Evolutionary conservation across 30 jellyfish, hydroid and myxozoan genomes (phyloP), one percentile per base, ranked within the genome.

Genomic region (Turritopsis dohrnii): DNA sequence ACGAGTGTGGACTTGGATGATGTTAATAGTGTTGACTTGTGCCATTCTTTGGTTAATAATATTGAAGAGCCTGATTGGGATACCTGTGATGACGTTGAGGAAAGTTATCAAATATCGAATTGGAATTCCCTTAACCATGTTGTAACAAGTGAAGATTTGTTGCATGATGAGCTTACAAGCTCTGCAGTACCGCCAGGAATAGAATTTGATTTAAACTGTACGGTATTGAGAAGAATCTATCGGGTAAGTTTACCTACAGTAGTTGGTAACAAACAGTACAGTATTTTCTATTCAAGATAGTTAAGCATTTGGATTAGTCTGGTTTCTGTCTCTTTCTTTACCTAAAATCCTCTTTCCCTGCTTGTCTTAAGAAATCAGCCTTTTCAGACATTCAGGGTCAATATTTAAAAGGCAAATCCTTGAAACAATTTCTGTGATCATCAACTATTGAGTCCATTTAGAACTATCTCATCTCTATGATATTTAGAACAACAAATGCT

Each of bases 131-230:
- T 23, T 16, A 76, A 54, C 21, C 65, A 23, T 3, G 18, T 25
- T 41, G 60, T n/a, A 41, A 77, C 74, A 28, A 65, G 26, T 8
- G 27, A 28, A 52, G 65, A 41, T 53, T 22, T 0, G 18, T 41
- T 41, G 13, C 60, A 41, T 13, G 77, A 80, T 53, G 53, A 80
- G 24, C 65, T 31, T 26, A 1, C 21, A 17, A 21, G 16, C 20
- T 65, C 76, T n/a, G 97, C 96, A 7, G 29, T 90, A 30, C 96
- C 97, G 25, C 75, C 85, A 71, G 94, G 94, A 1, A 31, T 74
- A 18, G 60, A 74, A 18, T 90, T 90, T 76, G 22, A 66, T 24
- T 18, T 90, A 87, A 83, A 86, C 82, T 90, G 97, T 81, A 52
- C 60, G 65, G 66, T 85, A 28, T 79, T 85, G 84, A 81, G 97